These are phyloP conservation scores for Prionchulus punctatus DNA, from an alignment of 2,888 invertebrate species.

Conservation along the genomic window DNA sequence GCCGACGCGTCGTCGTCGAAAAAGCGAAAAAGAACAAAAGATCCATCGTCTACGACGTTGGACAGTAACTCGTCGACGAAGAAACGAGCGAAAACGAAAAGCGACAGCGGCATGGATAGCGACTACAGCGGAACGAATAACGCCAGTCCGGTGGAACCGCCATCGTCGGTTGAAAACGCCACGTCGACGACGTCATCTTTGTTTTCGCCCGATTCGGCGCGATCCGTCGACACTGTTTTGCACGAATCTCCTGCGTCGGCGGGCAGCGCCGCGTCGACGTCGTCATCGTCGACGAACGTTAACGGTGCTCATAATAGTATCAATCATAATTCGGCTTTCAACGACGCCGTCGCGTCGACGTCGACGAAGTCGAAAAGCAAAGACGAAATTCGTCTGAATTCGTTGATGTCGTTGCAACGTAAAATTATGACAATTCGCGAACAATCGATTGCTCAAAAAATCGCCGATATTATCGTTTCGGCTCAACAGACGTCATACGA, in stretches of 20 bases:
- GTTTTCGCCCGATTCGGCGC: neutral
- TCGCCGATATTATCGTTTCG: neutral
- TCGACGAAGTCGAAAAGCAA: too few species aligned
- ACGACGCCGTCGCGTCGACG: too few species aligned
- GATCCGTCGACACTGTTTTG: neutral
- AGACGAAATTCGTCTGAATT: neutral
- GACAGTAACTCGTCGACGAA: neutral
- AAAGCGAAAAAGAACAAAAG: neutral
- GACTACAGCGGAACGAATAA: neutral
- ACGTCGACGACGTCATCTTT: neutral
- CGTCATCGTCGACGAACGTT: too few species aligned
- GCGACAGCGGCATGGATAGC: conserved; percentile 4
- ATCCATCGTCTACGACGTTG: neutral
- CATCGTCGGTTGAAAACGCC: neutral
- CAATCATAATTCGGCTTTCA: too few species aligned
- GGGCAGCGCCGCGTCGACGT: neutral
- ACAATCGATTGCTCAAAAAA: neutral
- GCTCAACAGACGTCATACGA: neutral
- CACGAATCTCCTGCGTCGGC: neutral
- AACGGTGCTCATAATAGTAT: too few species aligned
- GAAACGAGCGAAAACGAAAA: neutral
- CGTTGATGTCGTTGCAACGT: conserved; percentile 1
- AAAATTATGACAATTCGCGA: conserved; percentile 1
- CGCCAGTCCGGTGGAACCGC: neutral
- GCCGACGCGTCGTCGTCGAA: neutral